Conservation (phyloP, 2,113 vertebrate species). For the Sakesphorus luctuosus region DNA sequence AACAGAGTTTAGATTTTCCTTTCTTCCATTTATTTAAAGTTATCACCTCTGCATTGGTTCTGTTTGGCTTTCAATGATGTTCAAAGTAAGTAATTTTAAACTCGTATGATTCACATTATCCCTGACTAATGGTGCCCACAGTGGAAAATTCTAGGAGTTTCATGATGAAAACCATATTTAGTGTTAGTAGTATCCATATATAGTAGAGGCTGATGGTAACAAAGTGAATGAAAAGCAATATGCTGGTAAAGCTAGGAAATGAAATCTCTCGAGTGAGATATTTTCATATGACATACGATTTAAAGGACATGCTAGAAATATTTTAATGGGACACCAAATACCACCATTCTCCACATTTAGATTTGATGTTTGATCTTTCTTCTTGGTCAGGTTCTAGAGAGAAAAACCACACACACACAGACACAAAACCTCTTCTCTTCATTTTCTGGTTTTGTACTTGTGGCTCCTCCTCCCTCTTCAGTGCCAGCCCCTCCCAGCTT, state of each 20-base stretch:
- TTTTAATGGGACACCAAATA: neutral
- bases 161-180: slow-evolving; percentile 36
- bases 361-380: neutral
- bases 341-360: neutral
- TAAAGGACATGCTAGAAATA: slow-evolving; percentile 26
- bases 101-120: slow-evolving; percentile 51
- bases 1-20: neutral
- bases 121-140: slow-evolving; percentile 48
- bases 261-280: neutral
- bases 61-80: neutral
- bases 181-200: slow-evolving; percentile 14
- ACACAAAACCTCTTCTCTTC: neutral
- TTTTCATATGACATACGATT: neutral
- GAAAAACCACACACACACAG: neutral
- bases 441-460: slow-evolving; percentile 13
- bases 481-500: neutral
- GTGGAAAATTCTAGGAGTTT: slow-evolving; percentile 44
- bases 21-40: neutral
- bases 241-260: neutral
- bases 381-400: neutral
- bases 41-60: neutral
- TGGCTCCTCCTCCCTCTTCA: neutral
- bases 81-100: slow-evolving; percentile 56
- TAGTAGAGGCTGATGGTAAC: neutral
- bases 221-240: neutral